These are phyloP conservation scores for Platynereis dumerilii DNA, from an alignment of 2,888 invertebrate genomes.

Conservation along the genomic window DNA sequence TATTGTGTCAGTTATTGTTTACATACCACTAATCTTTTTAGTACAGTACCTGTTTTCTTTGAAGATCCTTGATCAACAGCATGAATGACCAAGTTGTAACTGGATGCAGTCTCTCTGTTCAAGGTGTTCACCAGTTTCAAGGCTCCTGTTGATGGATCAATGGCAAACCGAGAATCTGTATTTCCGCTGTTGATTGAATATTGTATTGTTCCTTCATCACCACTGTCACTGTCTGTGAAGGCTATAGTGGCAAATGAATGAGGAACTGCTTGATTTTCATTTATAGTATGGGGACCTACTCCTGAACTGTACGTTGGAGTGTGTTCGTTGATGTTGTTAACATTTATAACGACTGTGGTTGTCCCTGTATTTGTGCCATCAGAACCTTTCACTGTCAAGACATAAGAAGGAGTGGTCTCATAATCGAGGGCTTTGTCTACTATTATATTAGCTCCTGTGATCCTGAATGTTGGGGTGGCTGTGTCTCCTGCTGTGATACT, in stretches of 20 bases:
- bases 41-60: not conserved
- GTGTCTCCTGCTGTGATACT: not conserved
- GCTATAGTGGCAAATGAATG: not conserved
- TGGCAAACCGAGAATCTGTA: not conserved
- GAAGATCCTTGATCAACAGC: conserved; percentile 1
- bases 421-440: not conserved
- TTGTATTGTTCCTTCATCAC: not conserved
- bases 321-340: not conserved
- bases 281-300: not conserved
- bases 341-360: not conserved
- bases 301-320: not conserved
- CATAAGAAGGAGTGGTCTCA: not conserved
- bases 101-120: not conserved
- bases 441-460: not conserved
- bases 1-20: too few species aligned
- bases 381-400: not conserved
- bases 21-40: too few species aligned
- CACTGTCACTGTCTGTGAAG: conserved; percentile 1
- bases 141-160: not conserved
- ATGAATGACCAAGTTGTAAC: conserved; percentile 2
- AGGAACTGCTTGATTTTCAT: conserved; percentile 1
- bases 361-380: not conserved
- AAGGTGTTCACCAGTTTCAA: not conserved
- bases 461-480: too few species aligned
- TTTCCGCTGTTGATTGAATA: conserved; percentile 7